Base-by-base conservation (phyloP, 2,888 invertebrate species). In the Quadriops clusia region DNA sequence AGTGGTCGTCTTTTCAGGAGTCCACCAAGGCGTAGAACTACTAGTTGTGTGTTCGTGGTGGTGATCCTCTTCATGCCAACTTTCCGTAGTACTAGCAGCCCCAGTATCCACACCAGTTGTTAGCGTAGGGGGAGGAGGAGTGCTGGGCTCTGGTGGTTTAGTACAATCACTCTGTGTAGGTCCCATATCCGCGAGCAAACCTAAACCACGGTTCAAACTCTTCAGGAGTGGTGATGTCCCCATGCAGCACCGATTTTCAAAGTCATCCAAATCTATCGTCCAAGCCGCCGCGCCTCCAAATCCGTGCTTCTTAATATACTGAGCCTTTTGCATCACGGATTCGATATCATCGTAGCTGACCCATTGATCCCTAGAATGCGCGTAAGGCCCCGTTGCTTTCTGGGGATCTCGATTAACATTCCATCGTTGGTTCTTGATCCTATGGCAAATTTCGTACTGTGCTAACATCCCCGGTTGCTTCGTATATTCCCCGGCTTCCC, bases 221-320 rank as follows among this genome's bases (percentile, higher is more conserved):
- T 77, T 72, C 7, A 90, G 62, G 23, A 90, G 58, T 0, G 89
- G 85, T 42, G 75, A 86, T 0, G 83, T 63, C 50, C 85, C 86
- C 3, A 64, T 63, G 51, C 90, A 89, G 54, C 90, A 91, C 2
- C 73, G 69, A 58, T 90, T 90, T 41, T 71, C 73, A 53, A 84
- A 89, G 55, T 91, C 90, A 44, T 90, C 89, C 44, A 90, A 56
- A 53, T 90, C 90, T 3, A 86, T 69, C 0, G 89, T 87, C 87
- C 87, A 90, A 1, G 85, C 82, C 23, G 82, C 77, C 5, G 82
- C 77, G 3, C 90, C 90, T 1, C 82, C 87, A 36, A 81, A 73
- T 1, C 79, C 78, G 50, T 74, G 70, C 4, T 69, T 64, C 35
- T 72, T 62, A 1, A 86, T 78, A 65, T 82, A 90, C 42, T 76